Evolutionary conservation across 2,797 vertebrate genomes (phyloP), one percentile per base, ranked within the genome.

Genomic region (Remorina albescens): DNA sequence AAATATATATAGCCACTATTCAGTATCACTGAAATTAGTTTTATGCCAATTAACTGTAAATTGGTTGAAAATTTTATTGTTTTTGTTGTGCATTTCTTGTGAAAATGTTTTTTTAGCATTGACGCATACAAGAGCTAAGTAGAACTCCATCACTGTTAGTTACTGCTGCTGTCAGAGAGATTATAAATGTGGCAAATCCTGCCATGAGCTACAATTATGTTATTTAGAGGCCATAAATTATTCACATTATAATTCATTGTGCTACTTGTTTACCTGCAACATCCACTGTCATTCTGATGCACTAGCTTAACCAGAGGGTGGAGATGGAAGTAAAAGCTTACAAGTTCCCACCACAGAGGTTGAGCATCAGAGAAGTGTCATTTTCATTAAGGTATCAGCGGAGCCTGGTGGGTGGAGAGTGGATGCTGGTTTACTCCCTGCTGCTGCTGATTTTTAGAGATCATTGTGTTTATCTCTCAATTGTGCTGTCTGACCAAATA

Each of bases 321-420:
- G 59, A 76, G 63, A 76, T 78, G 49, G 62, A 58, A 12, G 5
- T 36, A 44, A 60, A 50, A 54, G 56, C 66, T 32, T 51, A 15
- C 13, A 64, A 58, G 70, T 64, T 55, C 66, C 73, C 78, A 57
- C 77, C 68, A 56, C 41, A 63, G 76, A 83, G 71, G 37, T 62
- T 51, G 66, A 80, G 65, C 78, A 42, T 82, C 58, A 51, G 51
- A 67, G 80, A 67, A 2, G 51, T 58, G 41, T 85, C 57, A 32
- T 83, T 82, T 80, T 85, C 74, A 80, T 75, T 53, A 74, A 47
- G 73, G 63, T 47, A 67, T 68, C 60, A 67, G 78, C 21, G 44
- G 50, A 79, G 75, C 53, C 71, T 77, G 67, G 74, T 71, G 74
- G 76, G 78, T 76, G 76, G 70, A 86, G 74, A 67, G 78, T 53